phyloP scores from a whole-genome alignment of 2,113 vertebrate species.

The Malurus cyaneus region DNA sequence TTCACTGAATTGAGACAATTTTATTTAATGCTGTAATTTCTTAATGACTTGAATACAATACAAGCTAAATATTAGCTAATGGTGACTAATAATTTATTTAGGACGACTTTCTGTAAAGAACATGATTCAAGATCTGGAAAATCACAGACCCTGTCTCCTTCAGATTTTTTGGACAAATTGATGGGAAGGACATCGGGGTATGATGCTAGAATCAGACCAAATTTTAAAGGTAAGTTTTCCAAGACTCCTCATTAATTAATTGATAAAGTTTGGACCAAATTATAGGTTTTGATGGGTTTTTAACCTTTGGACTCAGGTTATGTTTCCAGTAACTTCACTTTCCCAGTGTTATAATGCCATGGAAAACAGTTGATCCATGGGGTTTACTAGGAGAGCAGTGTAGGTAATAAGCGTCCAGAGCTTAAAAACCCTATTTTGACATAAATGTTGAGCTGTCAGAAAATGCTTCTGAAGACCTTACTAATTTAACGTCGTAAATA shows the following conservation, averaged over 20 bases:
- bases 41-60: not conserved
- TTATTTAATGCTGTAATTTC: slow-evolving; percentile 7
- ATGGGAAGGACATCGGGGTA: slow-evolving; percentile 98
- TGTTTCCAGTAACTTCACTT: not conserved
- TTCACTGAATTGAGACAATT: not conserved
- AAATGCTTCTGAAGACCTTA: not conserved
- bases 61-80: slow-evolving; percentile 58
- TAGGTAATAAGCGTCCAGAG: not conserved
- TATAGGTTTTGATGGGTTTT: not conserved
- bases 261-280: not conserved
- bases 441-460: not conserved
- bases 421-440: not conserved
- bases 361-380: not conserved
- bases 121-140: slow-evolving; percentile 89
- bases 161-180: slow-evolving; percentile 98
- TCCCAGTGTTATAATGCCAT: not conserved
- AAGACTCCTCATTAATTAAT: not conserved
- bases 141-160: slow-evolving; percentile 91
- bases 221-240: slow-evolving; percentile 93
- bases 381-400: not conserved
- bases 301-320: not conserved
- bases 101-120: slow-evolving; percentile 90
- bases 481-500: not conserved
- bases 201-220: slow-evolving; percentile 96
- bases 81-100: slow-evolving; percentile 76